These are phyloP conservation scores for Labrus mixtus DNA, from an alignment of 2,113 vertebrate genomes.

Conservation along the genomic window DNA sequence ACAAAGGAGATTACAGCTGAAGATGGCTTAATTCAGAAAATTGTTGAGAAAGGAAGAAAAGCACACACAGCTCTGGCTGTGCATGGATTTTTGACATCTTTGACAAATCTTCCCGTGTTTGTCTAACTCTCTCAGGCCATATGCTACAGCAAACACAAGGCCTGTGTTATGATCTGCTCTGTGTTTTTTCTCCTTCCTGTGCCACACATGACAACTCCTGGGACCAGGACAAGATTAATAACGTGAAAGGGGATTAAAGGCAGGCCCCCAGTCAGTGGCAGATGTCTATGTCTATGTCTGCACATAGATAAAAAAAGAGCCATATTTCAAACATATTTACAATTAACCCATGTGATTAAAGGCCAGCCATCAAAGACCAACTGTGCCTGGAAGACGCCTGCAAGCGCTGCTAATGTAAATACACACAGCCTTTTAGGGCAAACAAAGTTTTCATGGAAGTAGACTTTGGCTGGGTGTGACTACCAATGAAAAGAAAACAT, in stretches of 20 bases:
- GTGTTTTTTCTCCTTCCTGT: slow-evolving; percentile 67
- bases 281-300: slow-evolving; percentile 72
- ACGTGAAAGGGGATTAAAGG: slow-evolving; percentile 82
- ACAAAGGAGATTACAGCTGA: slow-evolving; percentile 75
- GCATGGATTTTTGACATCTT: slow-evolving; percentile 69
- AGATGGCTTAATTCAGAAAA: slow-evolving; percentile 78
- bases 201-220: slow-evolving; percentile 77
- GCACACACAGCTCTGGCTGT: slow-evolving; percentile 38
- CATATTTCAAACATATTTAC: slow-evolving; percentile 71
- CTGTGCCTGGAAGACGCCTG: slow-evolving; percentile 39
- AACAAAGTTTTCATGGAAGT: slow-evolving; percentile 44
- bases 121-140: slow-evolving; percentile 75
- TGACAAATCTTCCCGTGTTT: slow-evolving; percentile 76
- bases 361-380: slow-evolving; percentile 66
- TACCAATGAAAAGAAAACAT: slow-evolving; percentile 42
- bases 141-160: slow-evolving; percentile 67
- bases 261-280: slow-evolving; percentile 71
- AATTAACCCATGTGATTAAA: slow-evolving; percentile 74
- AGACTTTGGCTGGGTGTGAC: slow-evolving; percentile 62
- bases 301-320: slow-evolving; percentile 43
- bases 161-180: slow-evolving; percentile 77
- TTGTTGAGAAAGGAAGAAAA: slow-evolving; percentile 46
- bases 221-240: slow-evolving; percentile 82
- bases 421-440: slow-evolving; percentile 51
- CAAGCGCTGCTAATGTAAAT: slow-evolving; percentile 31